phyloP scores from a whole-genome alignment of 2,797 vertebrate genomes.

The Jordanella pulchra region DNA sequence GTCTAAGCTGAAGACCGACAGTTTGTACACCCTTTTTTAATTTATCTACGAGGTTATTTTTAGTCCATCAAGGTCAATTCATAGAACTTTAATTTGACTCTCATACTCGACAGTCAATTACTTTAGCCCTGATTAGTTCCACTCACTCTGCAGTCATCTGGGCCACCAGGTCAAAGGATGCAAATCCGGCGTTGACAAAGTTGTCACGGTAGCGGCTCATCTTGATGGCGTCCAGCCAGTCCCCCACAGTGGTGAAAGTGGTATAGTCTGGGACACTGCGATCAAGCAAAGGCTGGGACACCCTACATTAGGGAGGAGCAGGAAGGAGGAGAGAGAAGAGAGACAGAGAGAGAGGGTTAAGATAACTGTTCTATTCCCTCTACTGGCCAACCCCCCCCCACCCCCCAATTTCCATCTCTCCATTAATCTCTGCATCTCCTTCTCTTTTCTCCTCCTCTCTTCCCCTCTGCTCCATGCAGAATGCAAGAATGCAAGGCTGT shows the following conservation, averaged over 20 bases:
- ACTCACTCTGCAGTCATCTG: conserved; percentile 95
- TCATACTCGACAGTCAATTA: conserved; percentile 53
- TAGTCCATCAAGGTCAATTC: conserved; percentile 54
- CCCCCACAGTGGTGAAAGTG: conserved; percentile 97
- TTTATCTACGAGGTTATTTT: conserved; percentile 38
- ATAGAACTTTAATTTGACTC: conserved; percentile 48
- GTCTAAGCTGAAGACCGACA: conserved; percentile 12
- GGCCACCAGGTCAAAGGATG: conserved; percentile 97
- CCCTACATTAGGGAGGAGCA: conserved; percentile 76
- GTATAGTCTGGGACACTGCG: conserved; percentile 97
- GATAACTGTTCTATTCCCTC: conserved; percentile 73
- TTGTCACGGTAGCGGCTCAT: conserved; percentile 99
- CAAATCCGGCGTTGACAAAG: conserved; percentile 95
- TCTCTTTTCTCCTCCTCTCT: conserved; percentile 42
- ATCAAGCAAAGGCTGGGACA: conserved; percentile 97
- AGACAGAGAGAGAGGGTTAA: conserved; percentile 76
- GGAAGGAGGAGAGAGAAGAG: conserved; percentile 51
- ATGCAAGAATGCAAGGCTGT: conserved; percentile 57
- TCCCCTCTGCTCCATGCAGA: conserved; percentile 49
- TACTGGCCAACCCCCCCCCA: conserved; percentile 73
- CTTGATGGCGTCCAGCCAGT: conserved; percentile 99
- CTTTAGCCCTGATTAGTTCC: conserved; percentile 55
- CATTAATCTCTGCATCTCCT: conserved; percentile 72
- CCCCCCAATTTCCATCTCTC: conserved; percentile 74
- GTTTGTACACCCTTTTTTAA: conserved; percentile 34